Evolutionary conservation across 2,113 vertebrate species (phyloP).

Genomic region (Myocastor coypus): DNA sequence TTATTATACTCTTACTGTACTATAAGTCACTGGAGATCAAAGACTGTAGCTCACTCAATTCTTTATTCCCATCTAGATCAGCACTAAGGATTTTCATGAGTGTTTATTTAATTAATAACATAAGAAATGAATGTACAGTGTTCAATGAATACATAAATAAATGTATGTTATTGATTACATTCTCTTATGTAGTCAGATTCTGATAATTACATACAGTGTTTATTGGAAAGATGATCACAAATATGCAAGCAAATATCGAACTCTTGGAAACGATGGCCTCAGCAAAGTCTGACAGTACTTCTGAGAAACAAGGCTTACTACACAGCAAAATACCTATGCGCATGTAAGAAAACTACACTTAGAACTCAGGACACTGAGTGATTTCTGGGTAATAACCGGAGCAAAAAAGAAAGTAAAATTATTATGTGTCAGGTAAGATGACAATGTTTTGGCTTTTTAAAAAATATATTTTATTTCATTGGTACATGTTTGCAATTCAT

Average conservation of each 20-base stretch:
- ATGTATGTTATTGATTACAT: not conserved
- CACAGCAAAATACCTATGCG: not conserved
- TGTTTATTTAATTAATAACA: slow-evolving; percentile 35
- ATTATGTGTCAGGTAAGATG: not conserved
- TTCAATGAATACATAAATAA: slow-evolving; percentile 35
- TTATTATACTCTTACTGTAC: not conserved
- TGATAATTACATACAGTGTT: not conserved
- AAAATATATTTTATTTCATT: not conserved
- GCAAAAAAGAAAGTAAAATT: slow-evolving; percentile 35
- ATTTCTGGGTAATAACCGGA: slow-evolving; percentile 33
- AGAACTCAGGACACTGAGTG: not conserved
- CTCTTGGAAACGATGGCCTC: not conserved
- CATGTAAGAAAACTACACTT: not conserved
- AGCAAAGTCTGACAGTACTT: slow-evolving; percentile 26
- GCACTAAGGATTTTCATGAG: slow-evolving; percentile 31
- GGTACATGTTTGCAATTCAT: not conserved
- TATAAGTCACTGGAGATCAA: slow-evolving; percentile 14
- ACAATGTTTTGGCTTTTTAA: not conserved
- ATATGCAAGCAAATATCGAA: slow-evolving; percentile 10
- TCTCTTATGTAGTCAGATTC: slow-evolving; percentile 38
- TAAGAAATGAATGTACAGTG: not conserved
- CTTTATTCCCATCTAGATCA: slow-evolving; percentile 9
- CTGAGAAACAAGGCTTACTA: slow-evolving; percentile 56
- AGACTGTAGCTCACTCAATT: not conserved
- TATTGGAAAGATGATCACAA: not conserved